phyloP scores from a whole-genome alignment of 2,888 invertebrate species.

The Drosophila meridiana region DNA sequence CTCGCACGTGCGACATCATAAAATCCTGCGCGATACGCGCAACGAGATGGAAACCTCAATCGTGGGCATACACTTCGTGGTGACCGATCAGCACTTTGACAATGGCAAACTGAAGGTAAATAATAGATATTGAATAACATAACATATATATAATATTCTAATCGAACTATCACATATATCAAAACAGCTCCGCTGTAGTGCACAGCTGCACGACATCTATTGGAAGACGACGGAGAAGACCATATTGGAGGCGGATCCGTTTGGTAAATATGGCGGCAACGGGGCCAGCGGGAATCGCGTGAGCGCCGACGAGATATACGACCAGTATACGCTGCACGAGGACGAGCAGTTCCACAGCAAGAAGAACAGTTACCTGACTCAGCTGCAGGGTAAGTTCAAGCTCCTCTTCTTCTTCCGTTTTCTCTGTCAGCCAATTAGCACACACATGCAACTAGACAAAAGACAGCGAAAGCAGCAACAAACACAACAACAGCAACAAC shows the following conservation, averaged over 20 bases:
- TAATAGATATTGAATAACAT: not conserved
- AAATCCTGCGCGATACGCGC: constrained; percentile 78
- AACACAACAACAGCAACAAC: constrained; percentile 19
- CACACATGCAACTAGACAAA: constrained; percentile 38
- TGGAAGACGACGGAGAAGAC: constrained; percentile 89
- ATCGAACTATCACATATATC: not conserved
- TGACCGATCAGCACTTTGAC: constrained; percentile 86
- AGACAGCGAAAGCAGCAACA: constrained; percentile 10
- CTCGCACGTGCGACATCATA: constrained; percentile 82
- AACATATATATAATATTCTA: too few relatives aligned
- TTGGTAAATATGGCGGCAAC: constrained; percentile 69
- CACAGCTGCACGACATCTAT: constrained; percentile 88
- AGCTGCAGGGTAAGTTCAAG: constrained; percentile 83
- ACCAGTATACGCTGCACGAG: constrained; percentile 83
- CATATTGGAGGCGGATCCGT: constrained; percentile 87
- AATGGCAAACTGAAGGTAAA: constrained; percentile 86
- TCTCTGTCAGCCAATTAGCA: constrained; percentile 59
- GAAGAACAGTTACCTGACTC: constrained; percentile 84
- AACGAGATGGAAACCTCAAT: constrained; percentile 86
- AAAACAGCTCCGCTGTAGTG: constrained; percentile 88
- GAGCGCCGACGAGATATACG: constrained; percentile 74
- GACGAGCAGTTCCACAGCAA: constrained; percentile 82
- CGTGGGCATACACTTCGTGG: constrained; percentile 86
- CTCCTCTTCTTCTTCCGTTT: not conserved
- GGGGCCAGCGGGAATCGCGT: constrained; percentile 78